Evolutionary conservation across 2,888 invertebrate genomes (phyloP).

Genomic region (Eilema depressum): DNA sequence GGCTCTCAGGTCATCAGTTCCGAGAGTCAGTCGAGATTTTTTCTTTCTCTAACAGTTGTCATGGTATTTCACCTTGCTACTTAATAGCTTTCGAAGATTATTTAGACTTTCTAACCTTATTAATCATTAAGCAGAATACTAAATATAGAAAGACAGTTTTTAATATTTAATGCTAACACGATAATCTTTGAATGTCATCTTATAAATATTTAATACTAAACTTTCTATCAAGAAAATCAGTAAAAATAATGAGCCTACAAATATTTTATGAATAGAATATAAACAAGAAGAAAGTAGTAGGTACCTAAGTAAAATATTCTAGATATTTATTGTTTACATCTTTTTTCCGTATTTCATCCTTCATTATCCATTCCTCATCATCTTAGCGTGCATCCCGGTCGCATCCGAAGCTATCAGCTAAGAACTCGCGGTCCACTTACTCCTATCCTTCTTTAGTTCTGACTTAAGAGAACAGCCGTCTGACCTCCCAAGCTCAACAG

Average conservation of each 20-base stretch:
- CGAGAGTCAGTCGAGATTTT: too few relatives aligned
- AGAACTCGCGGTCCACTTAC: too few relatives aligned
- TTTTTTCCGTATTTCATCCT: too few relatives aligned
- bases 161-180: conserved; percentile 7
- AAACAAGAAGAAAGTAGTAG: neutral
- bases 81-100: neutral
- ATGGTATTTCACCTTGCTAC: neutral
- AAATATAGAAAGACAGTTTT: neutral
- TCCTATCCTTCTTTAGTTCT: too few relatives aligned
- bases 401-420: too few relatives aligned
- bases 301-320: neutral
- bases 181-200: conserved; percentile 1
- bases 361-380: too few relatives aligned
- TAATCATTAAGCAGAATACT: neutral
- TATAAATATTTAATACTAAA: conserved; percentile 7
- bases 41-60: neutral
- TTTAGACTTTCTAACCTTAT: neutral
- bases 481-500: too few relatives aligned
- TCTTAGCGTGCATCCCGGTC: too few relatives aligned
- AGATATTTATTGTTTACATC: neutral
- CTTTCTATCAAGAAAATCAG: neutral
- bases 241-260: neutral
- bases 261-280: neutral
- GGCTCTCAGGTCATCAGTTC: too few relatives aligned
- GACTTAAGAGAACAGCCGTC: too few relatives aligned